Base-by-base conservation (phyloP, 2,113 vertebrate genomes). In the Natator depressus region DNA sequence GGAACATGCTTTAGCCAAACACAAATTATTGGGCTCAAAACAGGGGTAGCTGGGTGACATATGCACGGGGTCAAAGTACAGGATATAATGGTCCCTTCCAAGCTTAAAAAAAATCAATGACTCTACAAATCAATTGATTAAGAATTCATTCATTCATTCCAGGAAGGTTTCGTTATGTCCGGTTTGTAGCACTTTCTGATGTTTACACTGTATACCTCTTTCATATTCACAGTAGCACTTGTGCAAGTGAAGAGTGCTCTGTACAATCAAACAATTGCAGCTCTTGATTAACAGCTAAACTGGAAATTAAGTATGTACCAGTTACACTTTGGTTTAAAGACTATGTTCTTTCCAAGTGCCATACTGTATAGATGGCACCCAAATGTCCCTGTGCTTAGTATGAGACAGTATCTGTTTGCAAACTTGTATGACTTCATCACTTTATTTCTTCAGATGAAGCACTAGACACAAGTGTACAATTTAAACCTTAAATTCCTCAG, bases 361-460 rank as follows among this genome's bases (percentile, higher is more conserved):
- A 4, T 12, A 42, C 38, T 24, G 38, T 42, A 89, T 46, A 92
- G 81, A 16, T 91, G 6, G 13, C 93, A 29, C 88, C 82, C 72
- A 16, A 96, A 78, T 49, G 82, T 86, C 78, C 25, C 42, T 7
- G 3, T 46, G 69, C 22, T 84, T 17, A 78, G 87, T 38, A 72
- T 78, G 76, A 35, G n/a, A 47, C 89, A 57, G 84, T 62, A 93
- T 88, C 91, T 92, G 92, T 91, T 91, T 88, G 53, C 88, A 91
- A 86, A 69, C 35, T 51, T 96, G 87, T 89, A 93, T 91, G 86
- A 89, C 24, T 95, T 95, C 90, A 80, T 86, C 47, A 80, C 76
- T 38, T 31, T 17, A 27, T 17, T 82, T 57, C 51, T 93, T 93
- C 76, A 25, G 38, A 78, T 89, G 76, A 88, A 89, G 75, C 84